Conservation (phyloP, 2,888 invertebrate genomes). For the Epicampocera succincta region DNA sequence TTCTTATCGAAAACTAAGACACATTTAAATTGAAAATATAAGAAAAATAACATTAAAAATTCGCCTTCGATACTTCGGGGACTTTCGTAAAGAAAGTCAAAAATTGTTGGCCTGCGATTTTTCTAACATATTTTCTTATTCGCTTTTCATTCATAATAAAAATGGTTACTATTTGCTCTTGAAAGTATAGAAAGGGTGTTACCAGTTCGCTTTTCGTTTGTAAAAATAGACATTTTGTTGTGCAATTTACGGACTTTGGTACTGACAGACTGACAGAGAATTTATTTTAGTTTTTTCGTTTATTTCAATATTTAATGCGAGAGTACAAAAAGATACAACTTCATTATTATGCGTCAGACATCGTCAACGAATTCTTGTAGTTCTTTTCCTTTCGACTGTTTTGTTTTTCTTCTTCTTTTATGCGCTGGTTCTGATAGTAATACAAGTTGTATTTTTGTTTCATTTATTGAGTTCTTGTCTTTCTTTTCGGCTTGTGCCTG, state of each 20-base stretch:
- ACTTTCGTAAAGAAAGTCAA: no score
- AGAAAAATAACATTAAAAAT: no score
- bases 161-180: neutral
- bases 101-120: no score
- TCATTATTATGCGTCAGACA: conserved; percentile 69
- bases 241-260: conserved; percentile 28
- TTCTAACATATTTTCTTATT: no score
- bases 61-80: no score
- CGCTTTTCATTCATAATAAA: neutral
- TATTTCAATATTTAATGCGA: conserved; percentile 52
- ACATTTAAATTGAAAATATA: no score
- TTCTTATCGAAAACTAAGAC: no score
- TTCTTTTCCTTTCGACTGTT: conserved; percentile 60
- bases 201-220: neutral
- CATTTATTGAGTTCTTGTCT: conserved; percentile 39
- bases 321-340: conserved; percentile 53
- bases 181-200: neutral
- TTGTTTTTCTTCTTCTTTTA: conserved; percentile 31
- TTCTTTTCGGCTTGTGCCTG: conserved; percentile 24
- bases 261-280: conserved; percentile 9
- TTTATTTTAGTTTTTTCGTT: conserved; percentile 23
- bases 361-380: conserved; percentile 61
- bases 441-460: conserved; percentile 48
- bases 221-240: conserved; percentile 2
- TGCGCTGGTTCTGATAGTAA: conserved; percentile 30